A percentile compares a stretch with the other conserved stretches of the same genome.
phyloP scores from a whole-genome alignment of 2,113 vertebrate genomes.

The Pygoscelis antarcticus region DNA sequence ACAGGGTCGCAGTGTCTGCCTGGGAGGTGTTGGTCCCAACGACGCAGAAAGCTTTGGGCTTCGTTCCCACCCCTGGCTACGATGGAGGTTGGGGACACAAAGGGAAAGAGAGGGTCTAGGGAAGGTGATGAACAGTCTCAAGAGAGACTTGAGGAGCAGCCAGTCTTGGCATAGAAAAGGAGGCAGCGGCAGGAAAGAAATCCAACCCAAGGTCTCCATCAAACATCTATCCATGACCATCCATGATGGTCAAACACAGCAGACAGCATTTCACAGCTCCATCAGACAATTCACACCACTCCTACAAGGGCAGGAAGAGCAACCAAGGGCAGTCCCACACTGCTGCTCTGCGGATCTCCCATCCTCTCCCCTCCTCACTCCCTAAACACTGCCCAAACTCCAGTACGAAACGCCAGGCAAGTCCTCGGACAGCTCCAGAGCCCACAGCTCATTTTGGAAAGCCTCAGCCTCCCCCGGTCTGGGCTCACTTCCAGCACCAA shows the following conservation, averaged over 20 bases:
- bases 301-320: neutral
- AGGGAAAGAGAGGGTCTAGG: neutral
- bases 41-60: neutral
- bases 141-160: neutral
- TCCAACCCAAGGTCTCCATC: neutral
- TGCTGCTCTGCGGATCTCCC: neutral
- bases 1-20: neutral
- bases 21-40: neutral
- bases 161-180: neutral
- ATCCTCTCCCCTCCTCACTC: neutral
- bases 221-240: neutral
- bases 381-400: neutral
- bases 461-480: neutral
- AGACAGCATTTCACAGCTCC: neutral
- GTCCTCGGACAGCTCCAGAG: neutral
- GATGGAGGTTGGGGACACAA: rapidly evolving
- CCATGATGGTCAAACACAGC: neutral
- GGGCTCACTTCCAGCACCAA: neutral
- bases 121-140: neutral
- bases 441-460: neutral
- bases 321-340: neutral
- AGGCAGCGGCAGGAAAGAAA: neutral
- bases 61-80: neutral
- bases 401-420: neutral
- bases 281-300: neutral